Evolutionary conservation across 1,140 invertebrate species (phyloP), one percentile per base, ranked within the genome.

Genomic region (Alviniconcha marisindica): DNA sequence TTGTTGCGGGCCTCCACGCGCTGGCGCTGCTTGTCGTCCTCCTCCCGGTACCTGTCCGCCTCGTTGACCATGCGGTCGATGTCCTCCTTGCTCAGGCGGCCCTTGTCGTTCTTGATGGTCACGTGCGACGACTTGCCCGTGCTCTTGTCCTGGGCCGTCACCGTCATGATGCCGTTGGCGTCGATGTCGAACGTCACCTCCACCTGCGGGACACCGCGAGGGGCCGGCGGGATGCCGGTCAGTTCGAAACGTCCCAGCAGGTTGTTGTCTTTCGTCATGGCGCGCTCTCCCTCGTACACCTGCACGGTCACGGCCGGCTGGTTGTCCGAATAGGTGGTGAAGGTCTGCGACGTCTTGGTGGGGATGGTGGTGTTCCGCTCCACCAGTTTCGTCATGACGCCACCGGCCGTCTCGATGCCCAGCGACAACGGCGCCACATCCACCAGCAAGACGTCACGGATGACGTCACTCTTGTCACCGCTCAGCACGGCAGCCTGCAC

Each of bases 41-140:
- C 93, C 84, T 94, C 96, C 86, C 96, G 96, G 95, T 97, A 99
- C 91, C 97, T 97, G 92, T 99, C 97, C 21, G 98, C 98, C 85
- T 99, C 98, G 81, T 97, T 96, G 73, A 99, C 97, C 98, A 99
- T 99, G 81, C 97, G 95, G 92, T 99, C 97, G 88, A 99, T 99
- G 85, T 99, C 98, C 91, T 98, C 97, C 94, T 99, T 98, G 90
- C 96, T 97, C 0, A 99, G 95, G 3, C 84, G 85, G 54, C 89
- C 97, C 93, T 98, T 99, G 94, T 99, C 98, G 90, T 99, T 99
- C 89, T 97, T 99, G 89, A 99, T 99, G 38, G 97, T 98, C 92
- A 99, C 99, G 93, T 98, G 85, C 81, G 84, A 88, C 21, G 81
- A 81, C 60, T 84, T 89, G 89, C 98, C 98, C 83, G 97, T 98